A percentile compares a stretch with the other conserved stretches of the same genome.
Evolutionary conservation across 1,140 invertebrate species (phyloP).

Genomic region (Drosophila miranda): DNA sequence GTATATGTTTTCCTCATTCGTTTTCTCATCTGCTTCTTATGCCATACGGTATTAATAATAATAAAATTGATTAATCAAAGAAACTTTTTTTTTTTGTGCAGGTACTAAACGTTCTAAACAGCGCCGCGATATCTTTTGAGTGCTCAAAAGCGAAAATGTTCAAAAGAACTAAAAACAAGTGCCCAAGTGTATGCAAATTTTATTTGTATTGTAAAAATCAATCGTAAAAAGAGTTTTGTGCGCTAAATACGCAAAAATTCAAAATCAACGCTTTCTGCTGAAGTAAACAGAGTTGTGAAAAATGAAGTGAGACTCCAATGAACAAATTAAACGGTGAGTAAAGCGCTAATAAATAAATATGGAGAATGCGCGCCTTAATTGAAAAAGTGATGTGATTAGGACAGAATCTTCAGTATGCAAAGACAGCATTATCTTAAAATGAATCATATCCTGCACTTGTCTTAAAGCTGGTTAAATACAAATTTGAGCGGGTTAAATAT

Average conservation of each 20-base stretch:
- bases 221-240: constrained; percentile 30
- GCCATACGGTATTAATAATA: constrained; percentile 75
- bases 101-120: constrained; percentile 59
- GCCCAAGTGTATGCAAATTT: constrained; percentile 44
- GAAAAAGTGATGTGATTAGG: constrained; percentile 8
- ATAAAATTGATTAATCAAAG: constrained; percentile 79
- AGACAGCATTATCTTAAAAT: neutral
- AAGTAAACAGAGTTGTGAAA: constrained; percentile 43
- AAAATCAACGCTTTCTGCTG: constrained; percentile 32
- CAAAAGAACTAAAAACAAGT: constrained; percentile 38
- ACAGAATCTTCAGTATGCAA: too few relatives aligned
- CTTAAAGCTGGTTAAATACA: constrained; percentile 7
- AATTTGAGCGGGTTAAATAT: constrained; percentile 18
- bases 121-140: constrained; percentile 29
- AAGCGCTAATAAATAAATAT: constrained; percentile 8
- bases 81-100: constrained; percentile 63
- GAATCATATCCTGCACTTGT: neutral
- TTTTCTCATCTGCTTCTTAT: constrained; percentile 64
- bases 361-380: constrained; percentile 59
- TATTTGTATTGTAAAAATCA: constrained; percentile 23
- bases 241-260: constrained; percentile 15
- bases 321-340: constrained; percentile 57
- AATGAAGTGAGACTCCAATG: constrained; percentile 51
- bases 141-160: constrained; percentile 47
- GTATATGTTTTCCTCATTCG: constrained; percentile 55